Evolutionary conservation across 92 coral and sea anemone genomes (phyloP), one percentile per base, ranked within the genome.

Genomic region (Isaurus tuberculatus): DNA sequence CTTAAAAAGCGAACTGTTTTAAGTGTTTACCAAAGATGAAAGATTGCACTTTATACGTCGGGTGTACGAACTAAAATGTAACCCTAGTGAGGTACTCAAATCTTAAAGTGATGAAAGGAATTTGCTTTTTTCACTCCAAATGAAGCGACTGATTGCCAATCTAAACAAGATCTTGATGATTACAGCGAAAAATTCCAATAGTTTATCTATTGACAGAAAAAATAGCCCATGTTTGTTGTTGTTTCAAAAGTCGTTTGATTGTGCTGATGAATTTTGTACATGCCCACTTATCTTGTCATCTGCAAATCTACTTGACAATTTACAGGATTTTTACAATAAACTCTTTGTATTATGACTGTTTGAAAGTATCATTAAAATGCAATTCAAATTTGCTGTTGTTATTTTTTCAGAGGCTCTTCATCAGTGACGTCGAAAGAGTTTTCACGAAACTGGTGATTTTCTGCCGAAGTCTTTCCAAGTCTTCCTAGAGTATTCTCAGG

Each of bases 71-170:
- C 58, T 42, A 29, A 49, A n/a, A n/a, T 28, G 27, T 25, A 15
- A 16, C 78, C 14, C 28, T 20, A 60, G 51, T 51, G 25, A 60
- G 68, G 46, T 55, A 77, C 51, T 51, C n/a, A 37, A 5, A 22
- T 5, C 19, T 67, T 58, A 11, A 77, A 33, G 82, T 58, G 82
- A 77, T 55, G 69, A 77, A 77, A 77, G 69, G 82, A 77, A 23
- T 65, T 19, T 70, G 57, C 49, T 65, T 57, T 77, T 49, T 75
- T 77, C 70, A 33, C 69, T 40, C 19, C n/a, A 34, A 77, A 40
- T 77, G 33, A 42, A 23, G 23, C 53, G 43, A 22, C 29, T 77
- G 46, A 40, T 19, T 23, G 33, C 70, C 82, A 77, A 60, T 77
- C 82, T 40, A 26, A 32, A 37, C 80, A 74, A 36, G 55, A 58